Conservation (phyloP, 2,797 vertebrate species). For the Enteromius anoplus region DNA sequence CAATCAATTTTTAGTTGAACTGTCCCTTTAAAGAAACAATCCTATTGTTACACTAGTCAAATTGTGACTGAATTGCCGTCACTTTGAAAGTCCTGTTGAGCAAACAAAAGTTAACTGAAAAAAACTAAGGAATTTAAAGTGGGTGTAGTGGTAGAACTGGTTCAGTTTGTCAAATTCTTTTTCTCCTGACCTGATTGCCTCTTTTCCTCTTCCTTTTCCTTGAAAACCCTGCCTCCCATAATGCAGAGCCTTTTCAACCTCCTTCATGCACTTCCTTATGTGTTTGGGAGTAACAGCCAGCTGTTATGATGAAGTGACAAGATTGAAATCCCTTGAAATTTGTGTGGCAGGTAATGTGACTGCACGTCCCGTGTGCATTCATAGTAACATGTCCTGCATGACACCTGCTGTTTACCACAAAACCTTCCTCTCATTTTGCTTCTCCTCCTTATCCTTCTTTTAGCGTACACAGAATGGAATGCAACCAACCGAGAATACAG, state of each 20-base stretch:
- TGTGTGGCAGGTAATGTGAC: conserved; percentile 9
- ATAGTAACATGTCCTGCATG: conserved; percentile 9
- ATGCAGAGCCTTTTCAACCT: background rate
- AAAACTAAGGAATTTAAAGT: background rate
- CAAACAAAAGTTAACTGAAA: background rate
- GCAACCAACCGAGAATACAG: background rate
- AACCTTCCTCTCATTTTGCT: background rate
- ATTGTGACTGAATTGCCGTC: background rate
- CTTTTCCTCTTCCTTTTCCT: background rate
- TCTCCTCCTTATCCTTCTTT: background rate
- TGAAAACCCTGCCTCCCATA: background rate
- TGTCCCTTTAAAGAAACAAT: background rate
- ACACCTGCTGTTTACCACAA: conserved; percentile 16
- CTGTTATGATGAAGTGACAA: conserved; percentile 27
- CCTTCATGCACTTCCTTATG: background rate
- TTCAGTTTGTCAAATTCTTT: background rate
- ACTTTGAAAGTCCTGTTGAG: background rate
- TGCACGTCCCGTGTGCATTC: conserved; percentile 11
- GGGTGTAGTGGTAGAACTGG: background rate
- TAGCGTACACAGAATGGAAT: background rate
- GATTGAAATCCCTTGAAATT: conserved; percentile 31
- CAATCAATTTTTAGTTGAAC: background rate
- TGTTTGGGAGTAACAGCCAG: conserved; percentile 1
- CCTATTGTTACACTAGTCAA: background rate
- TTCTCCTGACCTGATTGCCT: background rate